Evolutionary conservation across 1,140 invertebrate species (phyloP).

Genomic region (Probaryconus sp.): DNA sequence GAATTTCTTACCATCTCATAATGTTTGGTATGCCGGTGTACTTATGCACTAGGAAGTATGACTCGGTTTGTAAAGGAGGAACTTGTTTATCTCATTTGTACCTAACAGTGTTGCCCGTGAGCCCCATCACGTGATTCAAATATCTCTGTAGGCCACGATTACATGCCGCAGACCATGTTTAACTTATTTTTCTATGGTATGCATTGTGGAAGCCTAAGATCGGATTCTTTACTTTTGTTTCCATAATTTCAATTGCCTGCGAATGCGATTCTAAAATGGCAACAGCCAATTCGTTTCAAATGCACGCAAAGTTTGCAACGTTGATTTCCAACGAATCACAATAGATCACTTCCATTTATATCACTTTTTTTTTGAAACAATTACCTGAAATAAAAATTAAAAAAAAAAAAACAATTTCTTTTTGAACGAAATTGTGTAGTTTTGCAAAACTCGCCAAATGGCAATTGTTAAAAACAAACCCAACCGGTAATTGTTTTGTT

Average conservation of each 20-base stretch:
- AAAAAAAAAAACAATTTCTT: too few species aligned
- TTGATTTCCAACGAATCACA: too few species aligned
- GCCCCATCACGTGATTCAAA: slow-evolving; percentile 50
- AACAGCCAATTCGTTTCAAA: too few species aligned
- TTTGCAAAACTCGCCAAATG: too few species aligned
- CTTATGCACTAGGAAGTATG: slow-evolving; percentile 34
- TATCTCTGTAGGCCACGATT: slow-evolving; percentile 48
- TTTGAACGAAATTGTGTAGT: too few species aligned
- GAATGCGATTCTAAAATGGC: not conserved
- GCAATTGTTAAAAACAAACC: too few species aligned
- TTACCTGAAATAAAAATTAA: too few species aligned
- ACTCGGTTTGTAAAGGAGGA: not conserved
- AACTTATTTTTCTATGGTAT: slow-evolving; percentile 21
- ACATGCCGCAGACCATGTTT: slow-evolving; percentile 52
- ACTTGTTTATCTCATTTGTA: slow-evolving; percentile 60
- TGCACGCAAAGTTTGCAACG: slow-evolving; percentile 16
- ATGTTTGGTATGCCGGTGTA: slow-evolving; percentile 43
- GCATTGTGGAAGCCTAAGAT: slow-evolving; percentile 26
- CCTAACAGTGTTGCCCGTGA: slow-evolving; percentile 37
- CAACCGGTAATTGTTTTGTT: too few species aligned
- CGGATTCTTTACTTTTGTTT: slow-evolving; percentile 25
- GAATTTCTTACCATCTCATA: slow-evolving; percentile 59
- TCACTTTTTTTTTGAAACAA: too few species aligned
- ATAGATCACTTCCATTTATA: too few species aligned
- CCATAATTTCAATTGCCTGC: slow-evolving; percentile 21